Percentiles rank a stretch among this genome's conserved stretches.
Evolutionary conservation across 2,113 vertebrate species (phyloP).

Genomic region (Eonycteris spelaea): DNA sequence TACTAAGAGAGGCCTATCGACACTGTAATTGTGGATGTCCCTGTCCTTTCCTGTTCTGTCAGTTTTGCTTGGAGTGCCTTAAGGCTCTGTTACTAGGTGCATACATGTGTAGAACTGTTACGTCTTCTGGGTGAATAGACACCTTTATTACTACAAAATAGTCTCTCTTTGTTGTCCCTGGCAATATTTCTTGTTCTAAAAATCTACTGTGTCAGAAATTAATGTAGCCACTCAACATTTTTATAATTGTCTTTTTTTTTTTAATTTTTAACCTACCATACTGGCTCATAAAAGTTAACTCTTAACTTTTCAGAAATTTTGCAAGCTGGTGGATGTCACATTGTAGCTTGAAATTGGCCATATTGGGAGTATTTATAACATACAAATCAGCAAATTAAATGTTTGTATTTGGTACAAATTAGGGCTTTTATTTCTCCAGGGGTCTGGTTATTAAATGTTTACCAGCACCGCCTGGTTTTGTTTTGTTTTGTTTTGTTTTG

Average conservation of each 20-base stretch:
- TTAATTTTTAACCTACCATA: background rate
- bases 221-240: background rate
- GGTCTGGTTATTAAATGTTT: background rate
- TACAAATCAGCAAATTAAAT: no score
- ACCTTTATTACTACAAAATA: background rate
- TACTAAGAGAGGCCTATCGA: background rate
- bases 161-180: background rate
- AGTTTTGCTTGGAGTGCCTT: no score
- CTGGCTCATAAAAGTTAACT: background rate
- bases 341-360: background rate
- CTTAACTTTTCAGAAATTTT: background rate
- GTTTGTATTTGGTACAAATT: background rate
- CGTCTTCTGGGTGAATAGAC: no score
- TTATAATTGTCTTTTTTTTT: background rate
- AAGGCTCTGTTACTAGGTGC: background rate
- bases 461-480: background rate
- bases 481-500: background rate
- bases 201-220: background rate
- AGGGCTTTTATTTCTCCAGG: background rate
- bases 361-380: background rate
- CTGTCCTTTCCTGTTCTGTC: no score
- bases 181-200: background rate
- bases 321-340: no score
- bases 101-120: no score
- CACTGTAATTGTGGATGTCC: no score